A percentile compares a stretch with the other conserved stretches of the same genome.
Conservation (phyloP, 2,888 invertebrate genomes). For the Oscheius sp. region DNA sequence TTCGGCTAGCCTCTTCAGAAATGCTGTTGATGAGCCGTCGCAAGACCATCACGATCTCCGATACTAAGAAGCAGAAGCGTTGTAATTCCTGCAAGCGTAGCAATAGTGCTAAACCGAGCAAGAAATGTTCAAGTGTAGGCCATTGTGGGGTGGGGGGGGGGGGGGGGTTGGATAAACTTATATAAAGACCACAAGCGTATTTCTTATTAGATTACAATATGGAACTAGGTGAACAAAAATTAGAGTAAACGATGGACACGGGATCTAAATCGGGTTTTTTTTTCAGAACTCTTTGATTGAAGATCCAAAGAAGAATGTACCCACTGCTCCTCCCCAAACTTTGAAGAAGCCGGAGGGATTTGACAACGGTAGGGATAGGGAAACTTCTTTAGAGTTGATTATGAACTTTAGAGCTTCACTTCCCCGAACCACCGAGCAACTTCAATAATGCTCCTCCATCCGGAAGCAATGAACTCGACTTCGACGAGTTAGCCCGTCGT, state of each 20-base stretch:
- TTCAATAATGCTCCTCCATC: slow-evolving; percentile 33
- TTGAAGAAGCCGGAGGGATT: slow-evolving; percentile 45
- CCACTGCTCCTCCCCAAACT: slow-evolving; percentile 49
- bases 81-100: slow-evolving; percentile 32
- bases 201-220: slow-evolving; percentile 2
- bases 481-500: slow-evolving; percentile 62
- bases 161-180: background rate
- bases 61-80: slow-evolving; percentile 35
- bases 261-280: background rate
- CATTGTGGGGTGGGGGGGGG: background rate
- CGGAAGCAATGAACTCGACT: slow-evolving; percentile 49
- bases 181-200: background rate
- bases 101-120: slow-evolving; percentile 30
- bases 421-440: slow-evolving; percentile 62
- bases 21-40: slow-evolving; percentile 49
- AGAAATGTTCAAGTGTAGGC: slow-evolving; percentile 4
- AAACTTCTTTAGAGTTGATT: background rate
- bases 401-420: slow-evolving; percentile 50
- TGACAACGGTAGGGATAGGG: slow-evolving; percentile 33
- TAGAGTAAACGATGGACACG: background rate
- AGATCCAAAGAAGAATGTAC: slow-evolving; percentile 32
- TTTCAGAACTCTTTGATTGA: slow-evolving; percentile 46
- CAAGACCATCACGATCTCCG: slow-evolving; percentile 40
- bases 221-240: background rate
- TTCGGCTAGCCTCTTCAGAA: background rate